Evolutionary conservation across 2,113 vertebrate genomes (phyloP), one percentile per base, ranked within the genome.

Genomic region (Dasyurus viverrinus): DNA sequence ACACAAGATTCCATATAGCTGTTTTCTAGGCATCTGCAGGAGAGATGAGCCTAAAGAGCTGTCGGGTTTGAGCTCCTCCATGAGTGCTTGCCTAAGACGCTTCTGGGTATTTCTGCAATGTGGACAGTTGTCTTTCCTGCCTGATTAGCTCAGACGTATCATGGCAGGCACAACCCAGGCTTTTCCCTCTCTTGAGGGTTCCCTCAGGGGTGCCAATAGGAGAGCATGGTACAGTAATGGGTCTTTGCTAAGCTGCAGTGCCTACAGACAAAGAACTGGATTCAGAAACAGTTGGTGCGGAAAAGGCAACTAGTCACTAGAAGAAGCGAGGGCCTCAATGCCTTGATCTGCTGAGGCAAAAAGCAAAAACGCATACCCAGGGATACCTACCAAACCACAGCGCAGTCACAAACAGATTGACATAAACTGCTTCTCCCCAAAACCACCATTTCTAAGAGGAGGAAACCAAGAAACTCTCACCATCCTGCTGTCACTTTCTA

Each of bases 361-460:
- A 96, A n/a, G 47, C 30, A 95, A 95, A n/a, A 42, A 91, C 3
- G 16, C 90, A 60, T 54, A 94, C 92, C 1, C 57, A 76, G 93
- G 91, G 60, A 42, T 0, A n/a, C 30, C 25, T 25, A 19, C 16
- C 14, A 76, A n/a, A 76, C 16, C 57, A 68, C 30, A 68, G 27
- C 12, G 8, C 57, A 14, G 30, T 68, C 14, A 42, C 16, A 11
- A 76, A 76, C 12, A 3, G 42, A 53, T 46, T 9, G 0, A 46
- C 52, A 0, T 53, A 90, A 90, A 57, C 11, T 30, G 23, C 12
- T 57, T 93, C 95, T 97, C 91, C 9, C 4, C 8, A 95, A 30
- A 53, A 90, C 52, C 52, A 27, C 36, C 14, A 36, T 22, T 22
- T 53, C 57, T 48, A 93, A 23, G 52, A 93, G 0, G 89, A 93